These are phyloP conservation scores for Marcusenius ussheri DNA, from an alignment of 2,113 vertebrate species.

Conservation along the genomic window DNA sequence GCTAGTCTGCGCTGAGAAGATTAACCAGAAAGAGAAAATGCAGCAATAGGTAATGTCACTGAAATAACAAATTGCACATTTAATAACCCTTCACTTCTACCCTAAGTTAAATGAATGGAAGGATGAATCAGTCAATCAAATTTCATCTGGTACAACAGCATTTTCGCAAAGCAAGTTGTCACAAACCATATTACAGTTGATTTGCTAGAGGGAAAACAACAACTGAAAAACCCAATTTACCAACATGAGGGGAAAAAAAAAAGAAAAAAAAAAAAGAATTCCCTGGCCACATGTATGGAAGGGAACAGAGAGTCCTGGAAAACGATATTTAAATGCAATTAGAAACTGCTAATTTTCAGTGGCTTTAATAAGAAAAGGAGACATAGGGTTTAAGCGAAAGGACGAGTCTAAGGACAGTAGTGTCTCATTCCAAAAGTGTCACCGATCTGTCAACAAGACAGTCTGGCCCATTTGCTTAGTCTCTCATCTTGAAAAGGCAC, in stretches of 20 bases:
- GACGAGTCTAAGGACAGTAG: not conserved
- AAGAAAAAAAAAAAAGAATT: not conserved
- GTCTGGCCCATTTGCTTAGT: too few species aligned
- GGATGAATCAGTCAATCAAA: constrained; percentile 5
- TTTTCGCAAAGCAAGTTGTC: not conserved
- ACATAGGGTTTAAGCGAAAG: too few species aligned
- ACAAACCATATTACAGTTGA: not conserved
- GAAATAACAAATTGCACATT: not conserved
- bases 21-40: not conserved
- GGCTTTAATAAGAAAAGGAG: not conserved
- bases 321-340: not conserved
- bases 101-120: not conserved
- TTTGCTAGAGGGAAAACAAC: not conserved
- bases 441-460: too few species aligned
- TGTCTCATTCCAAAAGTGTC: not conserved
- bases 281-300: not conserved
- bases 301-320: not conserved
- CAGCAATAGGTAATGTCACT: not conserved
- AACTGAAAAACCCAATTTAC: not conserved
- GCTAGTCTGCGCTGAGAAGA: not conserved
- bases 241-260: not conserved
- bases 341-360: not conserved
- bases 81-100: not conserved
- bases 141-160: not conserved
- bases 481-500: too few species aligned